These are phyloP conservation scores for Mechanitis mazaeus DNA, from an alignment of 2,888 invertebrate genomes.

Conservation along the genomic window DNA sequence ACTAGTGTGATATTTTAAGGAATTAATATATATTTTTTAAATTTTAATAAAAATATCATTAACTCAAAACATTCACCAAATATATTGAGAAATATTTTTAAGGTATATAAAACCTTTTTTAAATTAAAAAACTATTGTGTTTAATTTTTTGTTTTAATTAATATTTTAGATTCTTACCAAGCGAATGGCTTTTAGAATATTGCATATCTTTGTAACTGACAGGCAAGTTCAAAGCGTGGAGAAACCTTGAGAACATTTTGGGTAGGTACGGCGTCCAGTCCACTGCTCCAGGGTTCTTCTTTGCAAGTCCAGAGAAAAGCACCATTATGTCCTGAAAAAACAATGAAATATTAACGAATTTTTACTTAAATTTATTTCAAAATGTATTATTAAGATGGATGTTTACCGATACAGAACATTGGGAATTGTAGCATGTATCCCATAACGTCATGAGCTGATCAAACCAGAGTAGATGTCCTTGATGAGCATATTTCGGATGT, in stretches of 20 bases:
- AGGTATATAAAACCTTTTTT: too few relatives aligned
- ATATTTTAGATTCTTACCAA: slow-evolving; percentile 49
- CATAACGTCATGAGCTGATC: slow-evolving; percentile 86
- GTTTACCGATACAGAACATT: slow-evolving; percentile 76
- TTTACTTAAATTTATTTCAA: not conserved
- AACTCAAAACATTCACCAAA: too few relatives aligned
- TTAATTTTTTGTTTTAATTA: too few relatives aligned
- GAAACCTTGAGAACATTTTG: slow-evolving; percentile 83
- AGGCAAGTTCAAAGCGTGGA: slow-evolving; percentile 86
- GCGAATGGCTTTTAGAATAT: slow-evolving; percentile 70
- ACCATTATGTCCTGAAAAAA: slow-evolving; percentile 80
- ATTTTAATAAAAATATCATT: too few relatives aligned
- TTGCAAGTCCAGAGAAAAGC: slow-evolving; percentile 84
- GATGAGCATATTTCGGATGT: slow-evolving; percentile 76
- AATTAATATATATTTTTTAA: too few relatives aligned
- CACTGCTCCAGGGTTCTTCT: slow-evolving; percentile 86
- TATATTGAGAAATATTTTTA: too few relatives aligned
- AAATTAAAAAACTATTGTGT: too few relatives aligned
- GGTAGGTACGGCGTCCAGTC: slow-evolving; percentile 92
- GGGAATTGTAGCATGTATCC: slow-evolving; percentile 85
- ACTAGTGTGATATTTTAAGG: too few relatives aligned
- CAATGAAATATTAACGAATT: not conserved
- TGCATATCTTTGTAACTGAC: slow-evolving; percentile 84
- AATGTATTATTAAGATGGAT: not conserved
- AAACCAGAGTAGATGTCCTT: slow-evolving; percentile 87